Conservation (phyloP, 1,140 invertebrate species). For the Apolygus lucorum region DNA sequence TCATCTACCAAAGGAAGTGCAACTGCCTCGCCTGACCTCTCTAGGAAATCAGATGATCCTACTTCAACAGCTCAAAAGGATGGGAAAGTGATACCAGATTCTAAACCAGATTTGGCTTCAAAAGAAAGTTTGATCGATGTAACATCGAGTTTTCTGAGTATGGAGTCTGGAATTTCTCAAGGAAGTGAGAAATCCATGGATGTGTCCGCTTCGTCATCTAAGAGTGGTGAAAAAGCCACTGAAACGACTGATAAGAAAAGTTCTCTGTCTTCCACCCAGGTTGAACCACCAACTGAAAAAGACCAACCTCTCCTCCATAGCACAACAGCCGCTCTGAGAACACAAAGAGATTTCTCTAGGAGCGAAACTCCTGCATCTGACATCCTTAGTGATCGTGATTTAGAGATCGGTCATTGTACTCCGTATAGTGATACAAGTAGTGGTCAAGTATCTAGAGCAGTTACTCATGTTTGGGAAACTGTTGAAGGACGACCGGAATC, state of each 20-base stretch:
- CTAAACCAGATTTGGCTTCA: not conserved
- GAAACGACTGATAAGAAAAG: not conserved
- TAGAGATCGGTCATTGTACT: constrained; percentile 43
- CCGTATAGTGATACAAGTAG: constrained; percentile 50
- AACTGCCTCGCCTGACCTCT: not conserved
- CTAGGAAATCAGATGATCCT: not conserved
- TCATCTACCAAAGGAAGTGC: not conserved
- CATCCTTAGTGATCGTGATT: constrained; percentile 36
- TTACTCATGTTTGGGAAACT: constrained; percentile 43
- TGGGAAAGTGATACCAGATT: too few relatives aligned
- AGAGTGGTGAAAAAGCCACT: not conserved
- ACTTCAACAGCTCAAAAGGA: too few relatives aligned
- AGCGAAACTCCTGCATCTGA: constrained; percentile 48
- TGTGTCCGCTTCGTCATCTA: not conserved
- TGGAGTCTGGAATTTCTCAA: not conserved
- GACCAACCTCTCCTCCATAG: not conserved
- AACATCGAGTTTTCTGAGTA: not conserved
- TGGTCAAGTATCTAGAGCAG: constrained; percentile 43
- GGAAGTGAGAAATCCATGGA: not conserved
- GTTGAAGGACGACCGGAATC: constrained; percentile 35
- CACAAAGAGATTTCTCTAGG: constrained; percentile 37
- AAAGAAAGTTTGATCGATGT: not conserved
- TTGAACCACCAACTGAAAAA: not conserved
- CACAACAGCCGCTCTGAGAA: not conserved
- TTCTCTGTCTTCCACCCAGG: not conserved